A percentile compares a stretch with the other conserved stretches of the same genome.
Conservation (phyloP, 2,888 invertebrate genomes). For the Eugnorisma glareosa region DNA sequence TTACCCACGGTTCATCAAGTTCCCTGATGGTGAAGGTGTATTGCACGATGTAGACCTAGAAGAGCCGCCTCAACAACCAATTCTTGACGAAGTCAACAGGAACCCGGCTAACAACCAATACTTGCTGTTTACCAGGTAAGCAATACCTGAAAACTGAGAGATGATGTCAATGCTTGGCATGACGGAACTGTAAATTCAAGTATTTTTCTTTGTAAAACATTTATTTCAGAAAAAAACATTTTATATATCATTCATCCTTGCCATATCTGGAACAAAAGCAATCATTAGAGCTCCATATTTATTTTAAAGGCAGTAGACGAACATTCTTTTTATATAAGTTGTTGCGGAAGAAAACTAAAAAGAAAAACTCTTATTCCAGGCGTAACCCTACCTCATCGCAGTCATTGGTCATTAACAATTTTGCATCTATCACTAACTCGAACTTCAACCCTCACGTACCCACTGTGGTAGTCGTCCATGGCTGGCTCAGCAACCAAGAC, state of each 20-base stretch:
- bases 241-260: neutral
- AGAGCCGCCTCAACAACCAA: constrained; percentile 68
- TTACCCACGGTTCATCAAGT: constrained; percentile 74
- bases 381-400: constrained; percentile 39
- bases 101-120: constrained; percentile 75
- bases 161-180: neutral
- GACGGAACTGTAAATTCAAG: too few species aligned
- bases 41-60: constrained; percentile 75
- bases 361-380: constrained; percentile 25
- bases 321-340: neutral
- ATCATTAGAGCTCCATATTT: neutral
- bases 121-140: constrained; percentile 74
- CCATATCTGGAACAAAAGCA: neutral
- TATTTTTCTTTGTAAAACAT: too few species aligned
- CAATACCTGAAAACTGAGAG: neutral
- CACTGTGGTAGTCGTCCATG: constrained; percentile 71
- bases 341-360: neutral
- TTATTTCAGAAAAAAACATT: neutral
- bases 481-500: constrained; percentile 71
- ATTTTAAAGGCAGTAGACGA: neutral
- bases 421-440: constrained; percentile 61
- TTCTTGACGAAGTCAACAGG: constrained; percentile 72
- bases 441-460: constrained; percentile 71
- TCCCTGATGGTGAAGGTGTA: constrained; percentile 75
- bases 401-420: constrained; percentile 32